A percentile compares a stretch with the other conserved stretches of the same genome.
These are phyloP conservation scores for Drosophila malerkotliana DNA, from an alignment of 1,140 invertebrate genomes.

Conservation along the genomic window DNA sequence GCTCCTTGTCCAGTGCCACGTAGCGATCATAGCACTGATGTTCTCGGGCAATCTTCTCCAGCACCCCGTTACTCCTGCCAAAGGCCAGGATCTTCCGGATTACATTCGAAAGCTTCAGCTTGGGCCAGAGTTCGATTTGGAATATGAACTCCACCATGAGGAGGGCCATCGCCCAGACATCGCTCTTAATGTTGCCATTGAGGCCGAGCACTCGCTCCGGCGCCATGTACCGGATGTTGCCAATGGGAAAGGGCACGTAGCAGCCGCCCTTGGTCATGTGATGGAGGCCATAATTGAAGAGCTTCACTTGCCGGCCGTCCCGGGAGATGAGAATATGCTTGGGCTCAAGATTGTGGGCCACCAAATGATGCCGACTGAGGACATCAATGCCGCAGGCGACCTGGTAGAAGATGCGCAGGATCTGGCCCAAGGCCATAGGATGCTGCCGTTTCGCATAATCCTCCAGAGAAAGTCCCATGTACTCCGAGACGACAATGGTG, in stretches of 20 bases:
- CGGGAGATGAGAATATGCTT: conserved; percentile 93
- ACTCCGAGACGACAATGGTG: conserved; percentile 94
- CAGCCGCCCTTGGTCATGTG: conserved; percentile 91
- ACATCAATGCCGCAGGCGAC: conserved; percentile 90
- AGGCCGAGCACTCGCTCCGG: conserved; percentile 91
- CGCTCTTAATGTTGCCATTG: conserved; percentile 89
- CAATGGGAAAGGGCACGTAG: conserved; percentile 94
- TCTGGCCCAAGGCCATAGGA: conserved; percentile 85
- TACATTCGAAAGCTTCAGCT: conserved; percentile 89
- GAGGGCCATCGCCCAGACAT: conserved; percentile 96
- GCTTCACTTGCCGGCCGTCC: conserved; percentile 89
- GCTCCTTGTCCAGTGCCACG: conserved; percentile 76
- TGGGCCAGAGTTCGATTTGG: conserved; percentile 88
- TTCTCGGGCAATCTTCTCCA: conserved; percentile 91
- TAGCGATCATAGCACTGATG: conserved; percentile 88
- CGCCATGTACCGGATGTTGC: conserved; percentile 91
- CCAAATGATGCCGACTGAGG: conserved; percentile 90
- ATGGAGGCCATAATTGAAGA: conserved; percentile 97
- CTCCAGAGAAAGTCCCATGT: conserved; percentile 88
- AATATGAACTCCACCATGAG: conserved; percentile 92
- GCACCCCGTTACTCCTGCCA: conserved; percentile 88
- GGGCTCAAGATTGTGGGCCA: conserved; percentile 91
- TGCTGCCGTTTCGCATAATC: conserved; percentile 73
- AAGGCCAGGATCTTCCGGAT: conserved; percentile 90
- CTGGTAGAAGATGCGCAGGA: conserved; percentile 87